phyloP scores from a whole-genome alignment of 1,140 invertebrate genomes.

The Hyposmocoma kahamanoa region DNA sequence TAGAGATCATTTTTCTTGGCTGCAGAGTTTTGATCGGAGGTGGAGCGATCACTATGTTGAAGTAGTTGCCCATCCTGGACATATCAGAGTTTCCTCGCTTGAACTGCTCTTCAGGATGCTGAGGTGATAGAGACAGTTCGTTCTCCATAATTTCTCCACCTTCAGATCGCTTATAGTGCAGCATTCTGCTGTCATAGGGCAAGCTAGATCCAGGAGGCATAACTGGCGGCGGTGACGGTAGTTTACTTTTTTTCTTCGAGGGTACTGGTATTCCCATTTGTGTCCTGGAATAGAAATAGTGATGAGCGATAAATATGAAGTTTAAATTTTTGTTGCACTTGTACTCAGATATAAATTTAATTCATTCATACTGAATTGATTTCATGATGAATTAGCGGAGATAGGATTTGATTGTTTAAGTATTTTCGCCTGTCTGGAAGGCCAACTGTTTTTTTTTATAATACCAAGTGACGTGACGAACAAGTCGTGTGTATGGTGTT shows the following conservation, averaged over 20 bases:
- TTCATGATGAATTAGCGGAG: no score
- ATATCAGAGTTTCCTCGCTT: slow-evolving; percentile 41
- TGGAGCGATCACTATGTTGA: slow-evolving; percentile 65
- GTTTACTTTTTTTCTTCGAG: slow-evolving; percentile 29
- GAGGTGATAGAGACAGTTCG: slow-evolving; percentile 24
- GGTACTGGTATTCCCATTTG: slow-evolving; percentile 66
- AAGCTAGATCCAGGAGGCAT: background rate
- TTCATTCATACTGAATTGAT: no score
- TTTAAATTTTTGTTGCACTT: no score
- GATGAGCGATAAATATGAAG: no score
- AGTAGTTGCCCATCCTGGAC: slow-evolving; percentile 62
- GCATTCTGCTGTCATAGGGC: slow-evolving; percentile 13
- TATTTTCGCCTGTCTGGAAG: no score
- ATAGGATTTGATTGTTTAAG: no score
- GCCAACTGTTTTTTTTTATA: no score
- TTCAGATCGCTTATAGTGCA: slow-evolving; percentile 32
- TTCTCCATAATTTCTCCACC: slow-evolving; percentile 25
- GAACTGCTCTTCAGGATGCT: slow-evolving; percentile 24
- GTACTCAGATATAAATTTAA: no score
- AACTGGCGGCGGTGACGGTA: slow-evolving; percentile 7
- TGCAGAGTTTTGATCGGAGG: slow-evolving; percentile 56
- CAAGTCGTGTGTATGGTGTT: no score
- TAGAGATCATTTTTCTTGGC: slow-evolving; percentile 43
- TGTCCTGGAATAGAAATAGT: slow-evolving; percentile 47
- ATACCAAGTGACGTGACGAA: no score